Evolutionary conservation across 2,113 vertebrate genomes (phyloP).

Genomic region (Dicrurus megarhynchus): DNA sequence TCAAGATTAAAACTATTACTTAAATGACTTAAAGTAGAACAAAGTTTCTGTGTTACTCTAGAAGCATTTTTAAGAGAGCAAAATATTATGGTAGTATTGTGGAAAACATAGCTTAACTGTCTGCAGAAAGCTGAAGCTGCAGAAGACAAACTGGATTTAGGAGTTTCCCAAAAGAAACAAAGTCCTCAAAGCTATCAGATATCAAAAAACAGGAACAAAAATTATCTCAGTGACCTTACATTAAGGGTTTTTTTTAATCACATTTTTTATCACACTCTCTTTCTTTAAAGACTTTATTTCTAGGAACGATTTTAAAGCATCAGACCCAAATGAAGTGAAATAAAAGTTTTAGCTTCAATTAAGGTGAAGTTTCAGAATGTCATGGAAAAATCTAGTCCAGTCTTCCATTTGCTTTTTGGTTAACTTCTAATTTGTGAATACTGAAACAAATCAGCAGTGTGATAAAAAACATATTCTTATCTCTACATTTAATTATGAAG

Average conservation of each 20-base stretch:
- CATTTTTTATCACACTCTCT: not conserved
- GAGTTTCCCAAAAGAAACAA: not conserved
- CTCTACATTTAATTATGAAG: not conserved
- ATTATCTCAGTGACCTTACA: not conserved
- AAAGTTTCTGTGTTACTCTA: not conserved
- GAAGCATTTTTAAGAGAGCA: not conserved
- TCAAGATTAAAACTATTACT: not conserved
- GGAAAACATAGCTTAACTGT: not conserved
- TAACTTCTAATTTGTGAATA: not conserved
- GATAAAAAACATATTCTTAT: not conserved
- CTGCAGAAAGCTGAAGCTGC: not conserved
- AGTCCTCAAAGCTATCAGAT: not conserved
- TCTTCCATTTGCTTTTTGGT: not conserved
- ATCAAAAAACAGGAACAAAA: not conserved
- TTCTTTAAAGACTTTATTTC: not conserved
- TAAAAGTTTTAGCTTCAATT: not conserved
- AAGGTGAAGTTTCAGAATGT: not conserved
- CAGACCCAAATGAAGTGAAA: not conserved
- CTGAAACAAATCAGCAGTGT: not conserved
- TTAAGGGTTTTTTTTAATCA: not conserved
- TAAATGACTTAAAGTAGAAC: not conserved
- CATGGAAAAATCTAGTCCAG: fast-evolving
- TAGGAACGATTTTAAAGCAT: not conserved
- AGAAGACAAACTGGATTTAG: not conserved
- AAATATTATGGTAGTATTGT: not conserved